Evolutionary conservation across 2,888 invertebrate genomes (phyloP).

Genomic region (Apotomis capreana): DNA sequence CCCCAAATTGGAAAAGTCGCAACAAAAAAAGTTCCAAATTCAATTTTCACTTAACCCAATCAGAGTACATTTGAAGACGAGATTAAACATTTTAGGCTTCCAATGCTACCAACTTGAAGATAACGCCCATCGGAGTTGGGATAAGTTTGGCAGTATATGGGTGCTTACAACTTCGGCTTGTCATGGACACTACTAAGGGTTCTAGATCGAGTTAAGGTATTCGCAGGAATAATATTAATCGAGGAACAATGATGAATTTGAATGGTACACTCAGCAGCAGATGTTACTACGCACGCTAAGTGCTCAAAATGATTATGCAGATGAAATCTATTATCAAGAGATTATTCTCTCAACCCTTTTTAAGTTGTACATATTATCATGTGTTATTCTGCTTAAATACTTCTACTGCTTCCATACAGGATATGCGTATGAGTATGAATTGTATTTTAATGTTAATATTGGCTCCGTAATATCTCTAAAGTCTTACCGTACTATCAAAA

Average conservation of each 20-base stretch:
- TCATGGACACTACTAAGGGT: slow-evolving; percentile 37
- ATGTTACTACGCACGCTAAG: too few relatives aligned
- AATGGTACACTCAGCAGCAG: too few relatives aligned
- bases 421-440: too few relatives aligned
- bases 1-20: slow-evolving; percentile 36
- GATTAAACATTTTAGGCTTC: slow-evolving; percentile 40
- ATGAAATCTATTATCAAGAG: too few relatives aligned
- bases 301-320: too few relatives aligned
- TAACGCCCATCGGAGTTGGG: slow-evolving; percentile 33
- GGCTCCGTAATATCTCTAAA: too few relatives aligned
- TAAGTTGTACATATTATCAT: too few relatives aligned
- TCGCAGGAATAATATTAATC: slow-evolving; percentile 1
- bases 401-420: too few relatives aligned
- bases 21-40: slow-evolving; percentile 38
- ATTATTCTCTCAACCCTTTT: too few relatives aligned
- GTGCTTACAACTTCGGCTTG: slow-evolving; percentile 33
- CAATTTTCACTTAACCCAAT: slow-evolving; percentile 41
- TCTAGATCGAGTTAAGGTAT: slow-evolving; percentile 23
- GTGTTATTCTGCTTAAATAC: too few relatives aligned
- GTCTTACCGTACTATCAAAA: too few relatives aligned
- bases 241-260: not conserved
- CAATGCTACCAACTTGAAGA: slow-evolving; percentile 38
- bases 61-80: slow-evolving; percentile 40
- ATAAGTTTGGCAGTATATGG: slow-evolving; percentile 39
- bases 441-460: too few relatives aligned